phyloP scores from a whole-genome alignment of 2,113 vertebrate genomes.

The Macquaria australasica region DNA sequence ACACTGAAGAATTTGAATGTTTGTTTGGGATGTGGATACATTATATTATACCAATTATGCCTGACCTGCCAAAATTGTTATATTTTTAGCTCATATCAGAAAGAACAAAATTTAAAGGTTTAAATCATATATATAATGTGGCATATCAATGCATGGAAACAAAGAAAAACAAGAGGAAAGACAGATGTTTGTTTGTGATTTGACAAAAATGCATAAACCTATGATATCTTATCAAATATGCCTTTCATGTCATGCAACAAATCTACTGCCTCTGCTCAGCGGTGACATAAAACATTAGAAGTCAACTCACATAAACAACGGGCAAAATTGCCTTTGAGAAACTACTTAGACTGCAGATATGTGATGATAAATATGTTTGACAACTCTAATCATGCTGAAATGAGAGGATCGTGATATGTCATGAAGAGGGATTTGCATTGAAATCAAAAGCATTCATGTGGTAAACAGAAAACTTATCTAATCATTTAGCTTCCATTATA shows the following conservation, averaged over 20 bases:
- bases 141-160: not conserved
- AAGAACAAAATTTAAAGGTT: not conserved
- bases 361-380: slow-evolving; percentile 67
- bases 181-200: slow-evolving; percentile 35
- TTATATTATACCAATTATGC: not conserved
- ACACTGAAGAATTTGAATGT: slow-evolving; percentile 5
- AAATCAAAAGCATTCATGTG: slow-evolving; percentile 35
- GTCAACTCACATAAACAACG: slow-evolving; percentile 27
- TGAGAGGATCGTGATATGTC: slow-evolving; percentile 45
- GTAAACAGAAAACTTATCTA: slow-evolving; percentile 51
- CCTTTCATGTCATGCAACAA: slow-evolving; percentile 25
- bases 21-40: not conserved
- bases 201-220: not conserved
- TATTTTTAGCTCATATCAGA: not conserved
- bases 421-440: slow-evolving; percentile 41
- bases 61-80: not conserved
- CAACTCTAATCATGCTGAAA: slow-evolving; percentile 44
- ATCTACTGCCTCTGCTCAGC: slow-evolving; percentile 25
- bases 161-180: slow-evolving; percentile 6
- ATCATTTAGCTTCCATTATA: slow-evolving; percentile 55
- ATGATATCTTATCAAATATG: slow-evolving; percentile 15
- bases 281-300: slow-evolving; percentile 42
- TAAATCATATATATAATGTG: not conserved
- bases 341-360: slow-evolving; percentile 43
- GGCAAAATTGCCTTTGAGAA: slow-evolving; percentile 48